Evolutionary conservation across 23 tunicate genomes (phyloP), one percentile per base, ranked within the genome.

Genomic region (Ciona savignyi): DNA sequence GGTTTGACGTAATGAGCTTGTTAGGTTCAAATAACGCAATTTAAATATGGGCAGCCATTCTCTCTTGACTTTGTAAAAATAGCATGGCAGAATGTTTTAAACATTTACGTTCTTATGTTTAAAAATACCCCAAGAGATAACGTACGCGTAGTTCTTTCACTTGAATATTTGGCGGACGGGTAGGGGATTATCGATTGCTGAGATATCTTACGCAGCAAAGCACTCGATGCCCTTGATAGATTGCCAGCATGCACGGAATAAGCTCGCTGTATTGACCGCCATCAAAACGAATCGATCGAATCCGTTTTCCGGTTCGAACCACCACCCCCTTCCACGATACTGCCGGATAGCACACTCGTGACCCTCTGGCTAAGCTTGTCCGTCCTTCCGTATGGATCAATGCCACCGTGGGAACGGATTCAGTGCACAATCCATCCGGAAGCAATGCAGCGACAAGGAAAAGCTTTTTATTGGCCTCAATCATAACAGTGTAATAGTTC

Each of bases 381-480:
- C 56, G 11, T 9, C 56, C 56, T 42, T 15, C 15, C 11, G 56
- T 9, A 6, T 42, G 51, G 73, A 32, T n/a, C 73, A 11, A 1
- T 23, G 51, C 1, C 51, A 69, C 51, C 73, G 73, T 69, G 73
- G 73, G 73, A 69, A 33, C 73, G 15, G 15, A 23, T 28, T 3
- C 26, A 29, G 20, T 28, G 33, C 24, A 28, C 34, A 6, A 69
- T 20, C 26, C 19, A 2, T 2, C 51, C 34, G 49, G 73, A 35
- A 69, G 34, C 26, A 4, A 33, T 30, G 73, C 35, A 23, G 29
- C 73, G 73, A 35, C 73, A 69, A 32, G 33, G 73, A 69, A 42
- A 42, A 42, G 11, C 56, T 42, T 42, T 9, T 42, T 42, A 42
- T 42, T 42, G 56, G 11, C 11, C 15, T 42, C 56, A 15, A 42